Conservation (phyloP, 2,888 invertebrate species). For the Frankliniella fusca region DNA sequence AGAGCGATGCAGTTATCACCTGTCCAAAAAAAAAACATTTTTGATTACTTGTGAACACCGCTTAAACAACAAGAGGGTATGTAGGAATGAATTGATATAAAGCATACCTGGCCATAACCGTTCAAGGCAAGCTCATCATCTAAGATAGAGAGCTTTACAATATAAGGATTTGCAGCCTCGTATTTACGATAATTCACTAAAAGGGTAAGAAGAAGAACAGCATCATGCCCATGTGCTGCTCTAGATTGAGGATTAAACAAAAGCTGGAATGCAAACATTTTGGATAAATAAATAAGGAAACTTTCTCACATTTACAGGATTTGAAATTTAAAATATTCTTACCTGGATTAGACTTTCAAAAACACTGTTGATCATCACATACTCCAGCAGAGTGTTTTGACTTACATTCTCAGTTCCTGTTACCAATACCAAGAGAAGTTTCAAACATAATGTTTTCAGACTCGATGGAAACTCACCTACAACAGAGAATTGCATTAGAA, state of each 20-base stretch:
- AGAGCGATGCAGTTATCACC: slow-evolving; percentile 80
- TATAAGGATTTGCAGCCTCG: slow-evolving; percentile 91
- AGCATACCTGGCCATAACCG: slow-evolving; percentile 65
- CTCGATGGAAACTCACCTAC: slow-evolving; percentile 76
- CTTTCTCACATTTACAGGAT: neutral
- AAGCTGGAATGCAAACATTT: slow-evolving; percentile 42
- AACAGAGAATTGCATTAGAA: neutral
- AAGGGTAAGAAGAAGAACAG: slow-evolving; percentile 84
- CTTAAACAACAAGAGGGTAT: neutral
- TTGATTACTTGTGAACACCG: slow-evolving; percentile 5
- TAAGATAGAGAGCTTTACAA: slow-evolving; percentile 89
- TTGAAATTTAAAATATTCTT: slow-evolving; percentile 31
- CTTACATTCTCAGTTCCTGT: slow-evolving; percentile 90
- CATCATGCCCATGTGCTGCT: slow-evolving; percentile 68
- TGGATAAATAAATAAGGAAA: neutral
- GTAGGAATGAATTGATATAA: slow-evolving; percentile 29
- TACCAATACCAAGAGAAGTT: slow-evolving; percentile 79
- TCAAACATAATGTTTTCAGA: slow-evolving; percentile 81
- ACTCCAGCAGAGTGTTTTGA: slow-evolving; percentile 86
- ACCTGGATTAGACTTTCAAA: slow-evolving; percentile 75
- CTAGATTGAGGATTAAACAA: slow-evolving; percentile 44
- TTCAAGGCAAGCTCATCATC: slow-evolving; percentile 94
- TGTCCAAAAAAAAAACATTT: slow-evolving; percentile 47
- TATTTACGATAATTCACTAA: slow-evolving; percentile 92
- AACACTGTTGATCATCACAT: slow-evolving; percentile 83